Evolutionary conservation across 1,140 invertebrate genomes (phyloP), one percentile per base, ranked within the genome.

Genomic region (Drosophila busckii): DNA sequence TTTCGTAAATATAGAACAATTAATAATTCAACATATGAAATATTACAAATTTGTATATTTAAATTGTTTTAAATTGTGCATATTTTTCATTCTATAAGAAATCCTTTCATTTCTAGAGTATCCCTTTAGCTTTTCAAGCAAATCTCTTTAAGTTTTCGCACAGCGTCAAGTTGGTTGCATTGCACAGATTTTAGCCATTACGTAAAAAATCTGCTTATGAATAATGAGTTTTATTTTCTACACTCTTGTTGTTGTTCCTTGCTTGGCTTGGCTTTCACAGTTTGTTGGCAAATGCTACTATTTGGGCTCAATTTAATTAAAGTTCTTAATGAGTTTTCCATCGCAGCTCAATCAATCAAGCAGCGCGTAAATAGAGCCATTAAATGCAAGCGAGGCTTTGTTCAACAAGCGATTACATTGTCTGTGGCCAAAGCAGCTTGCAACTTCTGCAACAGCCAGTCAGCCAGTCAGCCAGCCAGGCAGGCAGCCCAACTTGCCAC

Each of bases 271-370:
- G 32, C 8, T 23, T 29, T 44, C 17, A 17, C 28, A 26, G 17
- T 28, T 37, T 17, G 45, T 28, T 40, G 23, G 12, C 17, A 16
- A 38, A 26, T 5, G 28, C 20, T 23, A n/a, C n/a, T n/a, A n/a
- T n/a, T n/a, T 44, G 38, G 41, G 52, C 55, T 69, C 64, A 50
- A 80, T 80, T 80, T 80, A 80, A 82, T 80, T 80, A 82, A 80
- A 80, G 44, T 80, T 82, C 60, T 69, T 80, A 80, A 80, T 80
- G 75, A 80, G 75, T 75, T 80, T 73, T 66, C 55, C 31, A 80
- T 41, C 64, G 75, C 64, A 50, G 50, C 60, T 46, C 62, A 66
- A 80, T 80, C 75, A 71, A 80, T 82, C 75, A 66, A 59, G 37
- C 26, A n/a, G n/a, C 38, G 41, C 48, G 32, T 37, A 42, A 68